Base-by-base conservation (phyloP, 2,797 vertebrate species). In the Syngnathus rostellatus region DNA sequence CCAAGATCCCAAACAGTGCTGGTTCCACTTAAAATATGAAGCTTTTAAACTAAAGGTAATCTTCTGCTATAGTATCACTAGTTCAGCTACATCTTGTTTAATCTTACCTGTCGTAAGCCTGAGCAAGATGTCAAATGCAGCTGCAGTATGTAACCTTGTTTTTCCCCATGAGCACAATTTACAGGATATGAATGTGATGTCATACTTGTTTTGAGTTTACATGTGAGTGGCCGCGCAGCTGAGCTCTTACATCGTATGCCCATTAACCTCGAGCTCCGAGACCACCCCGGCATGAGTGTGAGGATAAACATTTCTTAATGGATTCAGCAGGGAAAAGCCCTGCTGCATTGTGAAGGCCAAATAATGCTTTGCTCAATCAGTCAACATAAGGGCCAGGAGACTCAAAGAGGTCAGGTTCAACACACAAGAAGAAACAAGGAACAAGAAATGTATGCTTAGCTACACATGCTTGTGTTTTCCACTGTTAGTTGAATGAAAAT, bases 301-400 rank as follows among this genome's bases (percentile, higher is more conserved):
- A 83, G 84, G 76, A 81, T 89, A 90, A 90, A 87, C 75, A 80
- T 80, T 75, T 80, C 76, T 76, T 72, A 71, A 59, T 85, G 70
- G 73, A 80, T 79, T 66, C 72, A 25, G 72, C 68, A 73, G 72
- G 74, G 74, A 61, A 74, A 78, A 78, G 71, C 66, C 71, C 74
- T 81, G 81, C 74, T 74, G 74, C 66, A 75, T 72, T 71, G 70
- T 65, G 81, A 88, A 87, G 86, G 84, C 80, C 87, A 87, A 87
- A 89, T 76, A 82, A 70, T 76, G 77, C 63, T 75, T 66, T 12
- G 76, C 72, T 83, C 69, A 84, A 86, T 83, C 83, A 83, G 82
- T 75, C 69, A 69, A 57, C 21, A 77, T 68, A 70, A 79, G 71
- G 76, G 68, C 69, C 68, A 48, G 21, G 74, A 76, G 73, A 75